These are phyloP conservation scores for Zygogramma bicolorata DNA, from an alignment of 2,888 invertebrate species.

Conservation along the genomic window DNA sequence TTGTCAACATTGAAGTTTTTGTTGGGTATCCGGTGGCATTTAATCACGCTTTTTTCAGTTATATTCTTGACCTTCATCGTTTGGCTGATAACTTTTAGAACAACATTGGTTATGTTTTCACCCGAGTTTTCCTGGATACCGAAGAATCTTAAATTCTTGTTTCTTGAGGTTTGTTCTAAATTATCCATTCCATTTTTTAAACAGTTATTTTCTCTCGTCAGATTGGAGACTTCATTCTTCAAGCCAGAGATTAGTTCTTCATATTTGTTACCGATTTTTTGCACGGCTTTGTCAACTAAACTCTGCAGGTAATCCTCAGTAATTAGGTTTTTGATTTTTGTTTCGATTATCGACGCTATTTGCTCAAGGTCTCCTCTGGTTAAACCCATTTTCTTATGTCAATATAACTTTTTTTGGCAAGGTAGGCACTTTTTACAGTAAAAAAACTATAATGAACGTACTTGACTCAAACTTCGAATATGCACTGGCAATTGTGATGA, in stretches of 20 bases:
- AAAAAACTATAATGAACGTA: background rate
- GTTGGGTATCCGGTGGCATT: background rate
- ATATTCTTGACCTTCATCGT: background rate
- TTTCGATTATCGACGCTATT: background rate
- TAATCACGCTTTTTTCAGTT: background rate
- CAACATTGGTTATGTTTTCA: background rate
- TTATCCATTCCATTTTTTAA: constrained; percentile 1
- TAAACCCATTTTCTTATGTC: background rate
- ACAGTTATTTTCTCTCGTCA: background rate
- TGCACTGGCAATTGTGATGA: background rate
- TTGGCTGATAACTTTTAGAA: background rate
- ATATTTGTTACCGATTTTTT: background rate
- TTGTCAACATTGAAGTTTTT: background rate
- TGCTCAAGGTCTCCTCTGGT: background rate
- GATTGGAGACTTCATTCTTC: background rate
- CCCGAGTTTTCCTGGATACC: background rate
- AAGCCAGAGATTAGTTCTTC: background rate
- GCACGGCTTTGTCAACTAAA: background rate
- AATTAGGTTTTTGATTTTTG: background rate
- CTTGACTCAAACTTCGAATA: background rate
- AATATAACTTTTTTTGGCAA: background rate
- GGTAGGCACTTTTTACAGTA: background rate
- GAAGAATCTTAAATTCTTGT: background rate
- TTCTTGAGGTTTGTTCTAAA: constrained; percentile 10
- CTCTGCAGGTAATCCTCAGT: background rate